Percentiles rank a stretch among this genome's conserved stretches.
These are phyloP conservation scores for Poeciliopsis infans DNA, from an alignment of 2,797 vertebrate species.

Conservation along the genomic window DNA sequence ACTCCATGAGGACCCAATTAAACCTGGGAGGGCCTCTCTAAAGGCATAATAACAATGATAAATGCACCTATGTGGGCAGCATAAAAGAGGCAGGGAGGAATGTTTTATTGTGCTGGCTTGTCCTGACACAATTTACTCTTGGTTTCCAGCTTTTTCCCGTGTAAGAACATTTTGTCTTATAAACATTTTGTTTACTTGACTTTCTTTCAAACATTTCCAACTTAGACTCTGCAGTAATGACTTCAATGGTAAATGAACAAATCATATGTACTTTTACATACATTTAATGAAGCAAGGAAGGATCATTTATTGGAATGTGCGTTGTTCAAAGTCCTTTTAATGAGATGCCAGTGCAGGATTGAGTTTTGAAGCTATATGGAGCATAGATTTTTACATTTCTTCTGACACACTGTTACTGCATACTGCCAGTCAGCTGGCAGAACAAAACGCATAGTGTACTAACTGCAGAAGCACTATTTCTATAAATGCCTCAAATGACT, in stretches of 20 bases:
- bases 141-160: slow-evolving; percentile 38
- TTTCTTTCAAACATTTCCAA: slow-evolving; percentile 43
- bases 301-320: not conserved
- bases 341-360: not conserved
- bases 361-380: not conserved
- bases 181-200: slow-evolving; percentile 55
- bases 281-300: not conserved
- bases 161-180: slow-evolving; percentile 33
- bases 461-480: not conserved
- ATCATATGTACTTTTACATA: slow-evolving; percentile 7
- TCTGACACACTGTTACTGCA: not conserved
- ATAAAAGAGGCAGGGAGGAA: slow-evolving; percentile 57
- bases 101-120: slow-evolving; percentile 65
- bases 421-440: not conserved
- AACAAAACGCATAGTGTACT: not conserved
- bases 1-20: slow-evolving; percentile 81
- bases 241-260: not conserved
- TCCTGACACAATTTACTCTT: slow-evolving; percentile 65
- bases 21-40: slow-evolving; percentile 73
- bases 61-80: slow-evolving; percentile 69
- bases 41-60: slow-evolving; percentile 76
- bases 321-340: not conserved
- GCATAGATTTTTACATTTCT: not conserved
- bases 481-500: not conserved
- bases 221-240: slow-evolving; percentile 22